These are phyloP conservation scores for Harpagifer antarcticus DNA, from an alignment of 2,797 vertebrate genomes.

Conservation along the genomic window DNA sequence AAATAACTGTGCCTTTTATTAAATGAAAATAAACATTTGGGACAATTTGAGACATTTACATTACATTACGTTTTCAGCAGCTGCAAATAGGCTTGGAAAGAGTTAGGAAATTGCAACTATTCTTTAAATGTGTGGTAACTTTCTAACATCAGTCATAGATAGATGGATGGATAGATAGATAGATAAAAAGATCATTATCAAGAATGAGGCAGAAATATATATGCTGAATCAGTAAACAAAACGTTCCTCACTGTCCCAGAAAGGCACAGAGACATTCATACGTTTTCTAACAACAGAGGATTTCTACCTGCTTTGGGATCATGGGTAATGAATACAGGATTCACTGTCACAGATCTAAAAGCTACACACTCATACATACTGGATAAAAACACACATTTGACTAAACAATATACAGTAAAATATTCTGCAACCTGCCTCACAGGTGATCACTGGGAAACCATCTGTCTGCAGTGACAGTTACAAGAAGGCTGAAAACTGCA, in stretches of 20 bases:
- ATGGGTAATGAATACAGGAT: slow-evolving; percentile 17
- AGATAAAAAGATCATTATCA: not conserved
- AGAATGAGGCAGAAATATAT: not conserved
- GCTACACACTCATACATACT: not conserved
- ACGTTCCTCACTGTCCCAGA: not conserved
- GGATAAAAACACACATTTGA: slow-evolving; percentile 5
- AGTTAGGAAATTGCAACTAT: not conserved
- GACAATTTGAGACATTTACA: not conserved
- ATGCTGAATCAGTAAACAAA: not conserved
- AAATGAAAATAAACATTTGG: not conserved
- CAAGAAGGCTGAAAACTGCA: slow-evolving; percentile 11
- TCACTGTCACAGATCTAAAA: not conserved
- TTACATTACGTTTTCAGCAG: not conserved
- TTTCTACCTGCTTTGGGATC: slow-evolving; percentile 14
- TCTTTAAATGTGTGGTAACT: not conserved
- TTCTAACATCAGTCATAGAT: not conserved
- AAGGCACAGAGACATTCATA: not conserved
- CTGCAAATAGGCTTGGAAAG: not conserved
- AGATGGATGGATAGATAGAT: not conserved
- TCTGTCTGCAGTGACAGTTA: slow-evolving; percentile 33
- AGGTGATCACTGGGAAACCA: slow-evolving; percentile 29
- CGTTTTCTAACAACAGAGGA: not conserved
- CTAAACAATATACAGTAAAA: not conserved
- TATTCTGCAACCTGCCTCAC: slow-evolving; percentile 19
- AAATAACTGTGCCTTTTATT: not conserved